These are phyloP conservation scores for Lobophora halterata DNA, from an alignment of 2,888 invertebrate species.

Conservation along the genomic window DNA sequence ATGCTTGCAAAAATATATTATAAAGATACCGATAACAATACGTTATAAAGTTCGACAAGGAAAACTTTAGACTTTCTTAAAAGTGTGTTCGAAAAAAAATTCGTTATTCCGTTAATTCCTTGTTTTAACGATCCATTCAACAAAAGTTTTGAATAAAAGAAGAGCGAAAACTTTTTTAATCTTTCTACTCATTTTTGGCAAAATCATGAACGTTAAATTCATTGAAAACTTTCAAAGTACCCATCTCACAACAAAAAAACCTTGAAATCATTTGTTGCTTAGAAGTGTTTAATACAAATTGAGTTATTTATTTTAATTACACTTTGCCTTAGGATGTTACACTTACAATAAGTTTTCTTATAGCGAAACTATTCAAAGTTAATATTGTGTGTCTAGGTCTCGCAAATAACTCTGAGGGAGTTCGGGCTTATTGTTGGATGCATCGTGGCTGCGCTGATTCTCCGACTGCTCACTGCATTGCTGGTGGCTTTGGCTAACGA, in stretches of 20 bases:
- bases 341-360: no score
- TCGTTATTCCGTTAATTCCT: slow-evolving; percentile 14
- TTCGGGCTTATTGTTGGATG: slow-evolving; percentile 60
- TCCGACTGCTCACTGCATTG: slow-evolving; percentile 65
- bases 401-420: slow-evolving; percentile 52
- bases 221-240: no score
- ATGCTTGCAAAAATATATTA: no score
- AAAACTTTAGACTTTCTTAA: slow-evolving; percentile 4
- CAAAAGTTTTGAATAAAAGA: slow-evolving; percentile 14
- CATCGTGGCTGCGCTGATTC: slow-evolving; percentile 55
- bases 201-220: no score
- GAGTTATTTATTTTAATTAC: no score
- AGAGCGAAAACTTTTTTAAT: slow-evolving; percentile 14
- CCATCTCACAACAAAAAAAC: no score
- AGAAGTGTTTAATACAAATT: no score
- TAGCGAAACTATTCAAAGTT: neutral
- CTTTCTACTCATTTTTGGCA: slow-evolving; percentile 5
- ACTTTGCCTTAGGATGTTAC: no score
- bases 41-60: no score
- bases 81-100: slow-evolving; percentile 5
- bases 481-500: slow-evolving; percentile 62
- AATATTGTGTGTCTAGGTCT: slow-evolving; percentile 44
- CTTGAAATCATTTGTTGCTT: no score
- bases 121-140: slow-evolving; percentile 15
- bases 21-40: no score